Evolutionary conservation across 2,113 vertebrate species (phyloP), one percentile per base, ranked within the genome.

Genomic region (Steatornis caripensis): DNA sequence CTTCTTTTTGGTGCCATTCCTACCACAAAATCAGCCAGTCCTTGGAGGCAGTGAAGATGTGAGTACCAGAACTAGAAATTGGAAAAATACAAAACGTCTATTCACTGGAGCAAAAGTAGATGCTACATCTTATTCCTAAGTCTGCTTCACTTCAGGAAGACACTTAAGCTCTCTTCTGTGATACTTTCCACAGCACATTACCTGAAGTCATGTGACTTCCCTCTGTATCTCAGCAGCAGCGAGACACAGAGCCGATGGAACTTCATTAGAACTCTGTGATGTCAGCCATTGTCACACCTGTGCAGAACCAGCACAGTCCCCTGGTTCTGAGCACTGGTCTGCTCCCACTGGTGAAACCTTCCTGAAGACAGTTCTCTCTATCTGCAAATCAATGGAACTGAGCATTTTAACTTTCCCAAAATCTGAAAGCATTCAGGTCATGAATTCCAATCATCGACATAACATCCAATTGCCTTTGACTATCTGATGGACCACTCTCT

Each of bases 1-100:
- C 61, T 97, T 96, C 26, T 96, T 94, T 81, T 97, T 64, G 91
- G 81, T 69, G 97, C 84, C 96, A 97, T 96, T 68, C 60, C 71
- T 76, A 87, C 64, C 72, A 81, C 58, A 89, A 82, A 87, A 53
- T 57, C 69, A 77, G 37, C 57, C 48, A 69, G 48, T 49, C 71
- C 48, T 77, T 30, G 15, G 5, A 55, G 24, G 32, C 32, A 11
- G 54, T 37, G 22, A 69, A 53, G 61, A 65, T 14, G 4, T 19
- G 69, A 61, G 20, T 45, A 41, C 27, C 37, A 39, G 37, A 79
- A 43, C 0, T 41, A 82, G n/a, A 41, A 74, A 68, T 1, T 29
- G 22, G 26, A 26, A 70, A 49, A 72, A 20, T 27, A 60, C 21
- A 39, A 55, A 79, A 51, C 8, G 14, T 49, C 53, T 66, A 7